Percentiles rank a stretch among this genome's conserved stretches.
phyloP scores from a whole-genome alignment of 1,140 invertebrate species.

The Brachystomella parvula region DNA sequence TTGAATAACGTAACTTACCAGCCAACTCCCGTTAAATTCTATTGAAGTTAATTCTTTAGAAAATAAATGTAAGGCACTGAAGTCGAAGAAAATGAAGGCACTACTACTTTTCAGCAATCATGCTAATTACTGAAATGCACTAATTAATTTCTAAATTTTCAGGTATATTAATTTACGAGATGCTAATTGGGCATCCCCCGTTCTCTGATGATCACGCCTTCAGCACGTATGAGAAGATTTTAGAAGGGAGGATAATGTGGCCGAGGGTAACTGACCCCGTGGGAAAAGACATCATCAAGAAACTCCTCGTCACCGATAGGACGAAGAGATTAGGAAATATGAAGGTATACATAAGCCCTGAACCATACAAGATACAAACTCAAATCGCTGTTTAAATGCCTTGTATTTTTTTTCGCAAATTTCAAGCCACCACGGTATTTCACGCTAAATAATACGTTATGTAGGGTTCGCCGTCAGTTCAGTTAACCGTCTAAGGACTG shows the following conservation, averaged over 20 bases:
- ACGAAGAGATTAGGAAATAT: conserved; percentile 88
- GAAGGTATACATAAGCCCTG: conserved; percentile 60
- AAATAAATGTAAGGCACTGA: too few relatives aligned
- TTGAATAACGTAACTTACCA: too few relatives aligned
- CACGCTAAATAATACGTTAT: too few relatives aligned
- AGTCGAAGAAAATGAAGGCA: too few relatives aligned
- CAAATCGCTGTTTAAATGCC: too few relatives aligned
- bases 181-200: conserved; percentile 86
- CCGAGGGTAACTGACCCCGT: conserved; percentile 71
- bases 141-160: conserved; percentile 63
- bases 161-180: conserved; percentile 92
- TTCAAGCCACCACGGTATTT: too few relatives aligned
- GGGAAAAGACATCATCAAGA: conserved; percentile 90
- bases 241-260: conserved; percentile 51
- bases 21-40: too few relatives aligned
- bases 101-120: conserved; percentile 69
- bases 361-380: too few relatives aligned
- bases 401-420: neutral
- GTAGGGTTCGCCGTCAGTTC: too few relatives aligned
- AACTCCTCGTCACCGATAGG: conserved; percentile 72
- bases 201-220: conserved; percentile 94
- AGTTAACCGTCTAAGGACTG: too few relatives aligned
- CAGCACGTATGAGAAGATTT: conserved; percentile 91
- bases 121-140: conserved; percentile 87
- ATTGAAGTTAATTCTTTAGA: too few relatives aligned